Evolutionary conservation across 1,140 invertebrate species (phyloP), one percentile per base, ranked within the genome.

Genomic region (Trichonephila clavata): DNA sequence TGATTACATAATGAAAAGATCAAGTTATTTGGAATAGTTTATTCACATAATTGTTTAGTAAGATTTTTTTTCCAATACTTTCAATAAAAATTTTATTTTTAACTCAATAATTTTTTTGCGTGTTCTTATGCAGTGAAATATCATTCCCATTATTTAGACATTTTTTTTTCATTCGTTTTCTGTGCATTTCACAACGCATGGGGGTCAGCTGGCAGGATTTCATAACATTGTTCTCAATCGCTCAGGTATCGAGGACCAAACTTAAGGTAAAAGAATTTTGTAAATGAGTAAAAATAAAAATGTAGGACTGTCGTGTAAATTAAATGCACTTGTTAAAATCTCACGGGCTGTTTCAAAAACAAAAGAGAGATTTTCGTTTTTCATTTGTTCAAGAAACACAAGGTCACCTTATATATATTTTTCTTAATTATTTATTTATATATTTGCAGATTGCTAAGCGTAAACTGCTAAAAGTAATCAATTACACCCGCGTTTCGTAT

Each of bases 291-390:
- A 43, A 65, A 90, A 39, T 39, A 39, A 50, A 90, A 50, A 57
- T 59, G 71, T 90, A 63, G 81, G 90, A 71, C 16, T 68, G 90
- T 68, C 60, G 81, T 86, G 90, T 92, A 92, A 92, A 92, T 86
- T 92, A 81, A 91, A 92, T 92, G 90, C 90, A 92, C 90, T 92
- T 92, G 90, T 92, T 92, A 92, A 92, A 92, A 86, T 83, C 77
- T 86, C 90, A 92, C 90, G 90, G 90, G 81, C 90, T 86, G 27
- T 92, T 92, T 92, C 32, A 91, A 83, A 63, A 91, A 61, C 24
- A 92, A 57, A 60, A 86, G 59, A 92, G 61, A 81, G 39, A 68
- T 65, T 92, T 57, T 88, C 21, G 24, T 24, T 43, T 86, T 86
- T 68, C 61, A 59, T 86, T 88, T 90, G 88, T 80, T 71, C 39